Base-by-base conservation (phyloP, 2,113 vertebrate species). In the Eulemur macaco region DNA sequence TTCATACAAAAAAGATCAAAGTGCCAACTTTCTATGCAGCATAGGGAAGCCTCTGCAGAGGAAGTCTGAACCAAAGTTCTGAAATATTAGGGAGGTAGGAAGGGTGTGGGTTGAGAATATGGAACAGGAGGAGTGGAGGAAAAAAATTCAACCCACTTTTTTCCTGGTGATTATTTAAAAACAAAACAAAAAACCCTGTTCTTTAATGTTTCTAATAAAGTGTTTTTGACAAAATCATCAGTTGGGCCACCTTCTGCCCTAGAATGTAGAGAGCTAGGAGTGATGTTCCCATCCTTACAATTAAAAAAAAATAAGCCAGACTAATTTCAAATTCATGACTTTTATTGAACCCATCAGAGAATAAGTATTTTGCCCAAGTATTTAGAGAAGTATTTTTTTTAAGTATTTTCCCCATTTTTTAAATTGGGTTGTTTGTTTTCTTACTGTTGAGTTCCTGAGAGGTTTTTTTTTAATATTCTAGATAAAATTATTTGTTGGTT, bases 61-160 rank as follows among this genome's bases (percentile, higher is more conserved):
- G n/a, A 91, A 87, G 14, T 95, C 29, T 92, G 78, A 95, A 86
- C 85, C 88, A 92, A 58, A 83, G 20, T 95, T 94, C 21, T 82
- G 42, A 92, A 97, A 89, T 39, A 83, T 45, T 47, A 45, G 23
- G 20, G 73, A 80, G 50, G 34, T 39, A 20, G 18, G 5, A 2
- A 9, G 89, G 10, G 20, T 84, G 6, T 97, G 27, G 21, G 2
- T 83, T 94, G 25, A 77, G 54, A 21, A 37, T 71, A 77, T 76
- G 23, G 54, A 86, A 69, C 39, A 96, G 29, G 58, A 60, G n/a
- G 58, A 60, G 18, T 94, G 42, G n/a, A 71, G 52, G 47, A 60
- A 86, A 85, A 8, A 12, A 74, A 64, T 83, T 91, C 47, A 91
- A 56, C 27, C 23, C 17, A 29, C 52, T 54, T 13, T 63, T 86